Evolutionary conservation across 2,113 vertebrate species (phyloP), one percentile per base, ranked within the genome.

Genomic region (Sterrhoptilus dennistouni): DNA sequence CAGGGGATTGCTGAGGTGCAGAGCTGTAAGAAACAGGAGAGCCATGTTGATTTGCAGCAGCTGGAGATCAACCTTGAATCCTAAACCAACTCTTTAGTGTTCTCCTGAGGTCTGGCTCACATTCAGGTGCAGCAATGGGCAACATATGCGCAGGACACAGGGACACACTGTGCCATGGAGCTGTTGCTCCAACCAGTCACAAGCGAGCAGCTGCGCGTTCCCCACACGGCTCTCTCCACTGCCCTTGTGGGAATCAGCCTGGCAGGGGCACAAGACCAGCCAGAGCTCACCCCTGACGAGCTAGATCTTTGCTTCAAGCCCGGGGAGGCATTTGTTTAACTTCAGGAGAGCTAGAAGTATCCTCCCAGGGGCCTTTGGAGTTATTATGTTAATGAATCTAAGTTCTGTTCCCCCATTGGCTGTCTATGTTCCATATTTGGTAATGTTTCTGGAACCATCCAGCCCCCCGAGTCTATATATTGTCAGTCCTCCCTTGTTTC

Each of bases 171-270:
- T 70, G 65, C 57, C 3, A 0, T 1, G 31, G 54, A 69, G 35
- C 57, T 77, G 0, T 9, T 21, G 22, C 65, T 69, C 22, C n/a
- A 6, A 20, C 45, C 4, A 2, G 24, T 21, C 59, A 50, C 0
- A 0, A 38, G 31, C 0, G 6, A 81, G 83, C 54, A 89, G 38
- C 40, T 78, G 25, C 5, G 2, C 0, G 0, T 11, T 42, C 35
- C 49, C 38, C 1, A 1, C 1, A 3, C 6, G 2, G 9, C 60
- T 52, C 59, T 1, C 3, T 14, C 53, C 47, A 7, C 49, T 61
- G 36, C n/a, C 52, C 52, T 12, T 22, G 29, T 33, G 31, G 54
- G 54, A 20, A 56, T 33, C 54, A 56, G 31, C 54, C 54, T 33
- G 54, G 31, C 54, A 33, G 54, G 31, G 20, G 5, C 54, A 22